Conservation (phyloP, 2,113 vertebrate genomes). For the Coregonus clupeaformis region DNA sequence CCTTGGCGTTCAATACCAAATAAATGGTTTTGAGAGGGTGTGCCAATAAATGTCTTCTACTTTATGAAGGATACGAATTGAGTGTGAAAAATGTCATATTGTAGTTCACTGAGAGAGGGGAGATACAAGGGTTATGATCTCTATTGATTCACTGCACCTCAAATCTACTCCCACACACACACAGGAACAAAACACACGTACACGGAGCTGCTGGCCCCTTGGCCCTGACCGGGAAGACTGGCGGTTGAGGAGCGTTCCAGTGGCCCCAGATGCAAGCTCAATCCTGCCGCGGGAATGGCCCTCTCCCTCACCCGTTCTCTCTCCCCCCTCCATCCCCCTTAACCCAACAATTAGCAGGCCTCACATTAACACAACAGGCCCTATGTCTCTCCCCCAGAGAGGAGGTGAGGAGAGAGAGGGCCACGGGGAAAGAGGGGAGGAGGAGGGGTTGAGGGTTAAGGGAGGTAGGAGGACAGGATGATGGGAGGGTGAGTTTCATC, state of each 20-base stretch:
- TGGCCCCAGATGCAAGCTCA: too few relatives aligned
- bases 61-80: too few relatives aligned
- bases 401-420: neutral
- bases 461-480: neutral
- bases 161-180: neutral
- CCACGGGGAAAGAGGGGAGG: neutral
- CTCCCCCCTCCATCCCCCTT: conserved; percentile 51
- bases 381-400: conserved; percentile 4
- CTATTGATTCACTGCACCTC: conserved; percentile 8
- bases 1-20: too few relatives aligned
- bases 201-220: conserved; percentile 19
- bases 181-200: conserved; percentile 10
- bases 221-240: conserved; percentile 2
- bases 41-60: too few relatives aligned
- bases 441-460: neutral
- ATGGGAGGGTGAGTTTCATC: conserved; percentile 16
- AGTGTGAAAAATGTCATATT: neutral
- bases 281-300: conserved; percentile 24
- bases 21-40: too few relatives aligned
- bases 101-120: conserved; percentile 10
- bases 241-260: conserved; percentile 16
- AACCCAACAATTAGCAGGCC: conserved; percentile 58
- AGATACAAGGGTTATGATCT: conserved; percentile 6
- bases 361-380: conserved; percentile 64
- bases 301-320: conserved; percentile 42